Conservation (phyloP, 2,113 vertebrate species). For the Ramphastos sulfuratus region DNA sequence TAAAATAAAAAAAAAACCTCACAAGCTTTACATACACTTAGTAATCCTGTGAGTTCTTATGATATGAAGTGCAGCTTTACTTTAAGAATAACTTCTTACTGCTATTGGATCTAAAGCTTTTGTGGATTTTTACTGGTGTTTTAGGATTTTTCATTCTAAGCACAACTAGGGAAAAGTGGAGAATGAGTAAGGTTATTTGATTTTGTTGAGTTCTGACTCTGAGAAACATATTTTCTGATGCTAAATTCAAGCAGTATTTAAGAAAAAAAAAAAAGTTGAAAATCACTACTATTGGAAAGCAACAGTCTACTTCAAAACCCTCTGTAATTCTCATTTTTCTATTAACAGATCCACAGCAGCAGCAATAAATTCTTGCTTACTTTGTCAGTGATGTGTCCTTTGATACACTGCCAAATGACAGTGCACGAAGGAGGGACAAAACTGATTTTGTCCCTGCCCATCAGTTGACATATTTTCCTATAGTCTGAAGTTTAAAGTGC, state of each 20-base stretch:
- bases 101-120: slow-evolving; percentile 16
- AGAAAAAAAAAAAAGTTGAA: not conserved
- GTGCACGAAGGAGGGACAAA: not conserved
- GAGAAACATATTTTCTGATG: not conserved
- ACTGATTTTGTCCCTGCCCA: not conserved
- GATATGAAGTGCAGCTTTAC: slow-evolving; percentile 34
- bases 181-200: not conserved
- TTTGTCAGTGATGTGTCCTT: not conserved
- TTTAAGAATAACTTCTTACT: slow-evolving; percentile 26
- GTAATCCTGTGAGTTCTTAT: slow-evolving; percentile 33
- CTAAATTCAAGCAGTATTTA: not conserved
- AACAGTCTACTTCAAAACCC: not conserved
- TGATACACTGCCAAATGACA: not conserved
- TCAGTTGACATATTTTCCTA: not conserved
- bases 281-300: not conserved
- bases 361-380: not conserved
- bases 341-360: not conserved
- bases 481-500: not conserved
- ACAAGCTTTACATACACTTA: not conserved
- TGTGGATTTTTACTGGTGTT: not conserved
- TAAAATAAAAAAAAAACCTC: not conserved
- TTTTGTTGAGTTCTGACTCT: slow-evolving; percentile 8
- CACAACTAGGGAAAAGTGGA: not conserved
- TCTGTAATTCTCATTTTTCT: not conserved
- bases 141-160: not conserved